phyloP scores from a whole-genome alignment of 2,113 vertebrate genomes.

The Stictonetta naevosa region DNA sequence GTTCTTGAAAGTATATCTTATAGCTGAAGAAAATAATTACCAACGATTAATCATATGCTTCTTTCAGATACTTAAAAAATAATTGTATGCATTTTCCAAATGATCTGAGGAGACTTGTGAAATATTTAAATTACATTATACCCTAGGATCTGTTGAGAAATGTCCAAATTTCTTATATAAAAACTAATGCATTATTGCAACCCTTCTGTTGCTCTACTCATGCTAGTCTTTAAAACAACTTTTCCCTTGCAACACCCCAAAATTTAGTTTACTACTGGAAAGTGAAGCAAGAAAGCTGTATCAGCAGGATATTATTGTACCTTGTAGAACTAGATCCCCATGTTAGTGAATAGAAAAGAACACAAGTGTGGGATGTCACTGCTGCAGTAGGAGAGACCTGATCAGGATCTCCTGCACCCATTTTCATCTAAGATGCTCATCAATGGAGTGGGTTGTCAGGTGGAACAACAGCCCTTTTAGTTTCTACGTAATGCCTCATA shows the following conservation, averaged over 20 bases:
- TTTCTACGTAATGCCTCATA: neutral
- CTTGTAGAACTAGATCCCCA: neutral
- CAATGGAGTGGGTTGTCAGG: neutral
- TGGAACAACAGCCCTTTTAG: neutral
- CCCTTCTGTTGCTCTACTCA: neutral
- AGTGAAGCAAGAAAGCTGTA: neutral
- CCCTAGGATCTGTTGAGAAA: slow-evolving; percentile 10
- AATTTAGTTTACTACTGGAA: neutral
- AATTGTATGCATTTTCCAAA: slow-evolving; percentile 35
- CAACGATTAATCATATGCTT: slow-evolving; percentile 30
- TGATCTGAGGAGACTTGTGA: neutral
- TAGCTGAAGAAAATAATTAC: slow-evolving; percentile 43
- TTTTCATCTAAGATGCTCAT: neutral
- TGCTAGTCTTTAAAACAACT: neutral
- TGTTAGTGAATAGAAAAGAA: neutral
- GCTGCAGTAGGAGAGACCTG: neutral
- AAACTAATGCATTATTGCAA: neutral
- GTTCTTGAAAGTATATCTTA: slow-evolving; percentile 41
- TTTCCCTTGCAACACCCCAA: neutral
- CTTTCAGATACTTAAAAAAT: slow-evolving; percentile 48
- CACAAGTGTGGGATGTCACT: neutral
- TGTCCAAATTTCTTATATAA: neutral
- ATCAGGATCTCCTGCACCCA: neutral
- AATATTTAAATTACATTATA: slow-evolving; percentile 23
- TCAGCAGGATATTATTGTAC: neutral